A percentile compares a stretch with the other conserved stretches of the same genome.
phyloP scores from a whole-genome alignment of 2,888 invertebrate species.

The Hydrotaea diabolus region DNA sequence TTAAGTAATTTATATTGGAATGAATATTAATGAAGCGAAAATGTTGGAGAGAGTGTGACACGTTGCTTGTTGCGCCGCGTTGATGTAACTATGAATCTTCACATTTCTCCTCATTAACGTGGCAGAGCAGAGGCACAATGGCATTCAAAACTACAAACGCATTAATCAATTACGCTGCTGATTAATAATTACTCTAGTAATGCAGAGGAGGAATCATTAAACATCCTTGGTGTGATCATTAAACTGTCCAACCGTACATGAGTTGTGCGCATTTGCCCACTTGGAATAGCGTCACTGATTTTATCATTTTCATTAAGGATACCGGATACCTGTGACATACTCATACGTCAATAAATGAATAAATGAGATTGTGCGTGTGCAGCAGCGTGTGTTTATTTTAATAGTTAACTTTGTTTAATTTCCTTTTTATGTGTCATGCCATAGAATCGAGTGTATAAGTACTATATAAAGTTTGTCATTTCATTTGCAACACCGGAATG shows the following conservation, averaged over 20 bases:
- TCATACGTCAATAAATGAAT: not conserved
- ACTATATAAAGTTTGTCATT: too few relatives aligned
- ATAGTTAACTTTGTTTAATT: not conserved
- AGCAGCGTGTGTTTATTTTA: not conserved
- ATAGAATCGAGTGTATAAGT: too few relatives aligned
- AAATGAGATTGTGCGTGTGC: not conserved
- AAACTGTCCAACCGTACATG: not conserved
- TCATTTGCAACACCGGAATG: too few relatives aligned
- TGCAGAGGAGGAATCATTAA: conserved; percentile 11
- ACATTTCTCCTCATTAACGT: not conserved
- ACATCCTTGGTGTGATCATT: not conserved
- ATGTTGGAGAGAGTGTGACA: not conserved
- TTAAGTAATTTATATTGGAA: conserved; percentile 46
- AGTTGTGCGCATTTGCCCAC: not conserved
- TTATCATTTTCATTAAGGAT: not conserved
- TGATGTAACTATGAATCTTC: not conserved
- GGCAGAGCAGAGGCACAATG: not conserved
- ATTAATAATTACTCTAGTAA: conserved; percentile 22
- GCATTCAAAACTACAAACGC: conserved; percentile 1
- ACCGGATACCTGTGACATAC: not conserved
- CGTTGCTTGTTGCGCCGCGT: not conserved
- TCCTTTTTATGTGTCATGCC: not conserved
- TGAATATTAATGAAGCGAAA: conserved; percentile 46
- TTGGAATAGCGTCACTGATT: not conserved
- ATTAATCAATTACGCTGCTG: conserved; percentile 47